phyloP scores from a whole-genome alignment of 2,888 invertebrate genomes.

The Xanthorhoe designata region DNA sequence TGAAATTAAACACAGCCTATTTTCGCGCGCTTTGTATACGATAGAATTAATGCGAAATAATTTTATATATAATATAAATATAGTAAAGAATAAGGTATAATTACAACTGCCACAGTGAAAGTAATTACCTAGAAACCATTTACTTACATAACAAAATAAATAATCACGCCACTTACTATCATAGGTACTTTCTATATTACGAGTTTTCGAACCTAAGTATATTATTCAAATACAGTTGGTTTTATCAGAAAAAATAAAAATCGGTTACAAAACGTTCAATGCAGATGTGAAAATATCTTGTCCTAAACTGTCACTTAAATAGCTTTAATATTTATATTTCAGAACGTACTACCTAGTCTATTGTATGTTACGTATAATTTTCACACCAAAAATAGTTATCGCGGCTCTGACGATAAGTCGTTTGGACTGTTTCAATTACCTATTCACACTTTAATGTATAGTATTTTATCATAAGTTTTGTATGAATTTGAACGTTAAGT shows the following conservation, averaged over 20 bases:
- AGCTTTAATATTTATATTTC: conserved; percentile 3
- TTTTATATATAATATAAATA: conserved; percentile 8
- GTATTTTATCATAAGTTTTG: conserved; percentile 3
- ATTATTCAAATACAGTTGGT: no score
- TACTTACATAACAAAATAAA: not conserved
- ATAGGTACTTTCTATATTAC: no score
- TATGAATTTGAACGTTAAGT: not conserved
- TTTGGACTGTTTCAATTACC: not conserved
- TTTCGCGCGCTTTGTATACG: conserved; percentile 44
- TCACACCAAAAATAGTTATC: not conserved
- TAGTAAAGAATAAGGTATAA: conserved; percentile 12
- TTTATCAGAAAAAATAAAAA: not conserved
- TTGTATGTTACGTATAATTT: not conserved
- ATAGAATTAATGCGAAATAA: conserved; percentile 38
- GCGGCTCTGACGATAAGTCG: not conserved
- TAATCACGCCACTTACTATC: not conserved
- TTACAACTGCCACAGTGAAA: conserved; percentile 3
- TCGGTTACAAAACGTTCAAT: no score
- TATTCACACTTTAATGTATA: not conserved
- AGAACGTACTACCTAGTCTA: not conserved
- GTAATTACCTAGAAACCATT: not conserved
- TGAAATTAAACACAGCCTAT: conserved; percentile 15
- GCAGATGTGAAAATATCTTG: not conserved
- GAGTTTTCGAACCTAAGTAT: no score
- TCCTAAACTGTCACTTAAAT: not conserved